phyloP scores from a whole-genome alignment of 2,113 vertebrate genomes.

The Pandion haliaetus region DNA sequence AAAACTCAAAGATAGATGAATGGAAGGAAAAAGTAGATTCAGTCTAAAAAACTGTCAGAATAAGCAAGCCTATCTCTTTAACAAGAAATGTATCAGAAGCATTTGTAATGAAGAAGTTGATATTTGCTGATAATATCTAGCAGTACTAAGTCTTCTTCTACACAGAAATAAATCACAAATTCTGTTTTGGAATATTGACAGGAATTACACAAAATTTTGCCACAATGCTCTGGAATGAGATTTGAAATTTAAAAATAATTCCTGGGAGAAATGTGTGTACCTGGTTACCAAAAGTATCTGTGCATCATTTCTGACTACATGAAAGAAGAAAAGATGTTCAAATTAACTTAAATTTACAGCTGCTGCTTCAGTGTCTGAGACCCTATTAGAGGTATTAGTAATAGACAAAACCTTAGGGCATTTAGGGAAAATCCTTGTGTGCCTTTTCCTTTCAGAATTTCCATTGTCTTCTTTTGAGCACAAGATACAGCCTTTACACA shows the following conservation, averaged over 20 bases:
- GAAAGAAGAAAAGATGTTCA: background rate
- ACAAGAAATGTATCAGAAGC: background rate
- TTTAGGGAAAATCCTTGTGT: background rate
- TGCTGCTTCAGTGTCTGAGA: background rate
- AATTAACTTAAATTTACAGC: background rate
- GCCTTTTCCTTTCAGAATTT: background rate
- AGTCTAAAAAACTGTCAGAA: background rate
- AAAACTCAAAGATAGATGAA: slow-evolving; percentile 48
- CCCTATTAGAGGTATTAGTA: background rate
- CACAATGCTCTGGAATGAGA: background rate
- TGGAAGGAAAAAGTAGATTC: background rate
- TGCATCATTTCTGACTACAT: background rate
- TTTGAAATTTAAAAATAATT: background rate
- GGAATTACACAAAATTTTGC: slow-evolving; percentile 1
- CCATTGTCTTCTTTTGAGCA: background rate
- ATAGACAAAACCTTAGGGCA: background rate
- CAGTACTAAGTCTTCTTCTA: background rate
- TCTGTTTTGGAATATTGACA: background rate
- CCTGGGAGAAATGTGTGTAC: background rate
- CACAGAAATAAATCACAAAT: slow-evolving; percentile 1
- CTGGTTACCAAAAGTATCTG: background rate
- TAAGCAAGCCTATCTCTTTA: background rate
- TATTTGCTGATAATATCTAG: background rate
- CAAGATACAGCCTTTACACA: background rate
- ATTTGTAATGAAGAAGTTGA: background rate